Base-by-base conservation (phyloP, 2,888 invertebrate genomes). In the Luperina nickerlii region DNA sequence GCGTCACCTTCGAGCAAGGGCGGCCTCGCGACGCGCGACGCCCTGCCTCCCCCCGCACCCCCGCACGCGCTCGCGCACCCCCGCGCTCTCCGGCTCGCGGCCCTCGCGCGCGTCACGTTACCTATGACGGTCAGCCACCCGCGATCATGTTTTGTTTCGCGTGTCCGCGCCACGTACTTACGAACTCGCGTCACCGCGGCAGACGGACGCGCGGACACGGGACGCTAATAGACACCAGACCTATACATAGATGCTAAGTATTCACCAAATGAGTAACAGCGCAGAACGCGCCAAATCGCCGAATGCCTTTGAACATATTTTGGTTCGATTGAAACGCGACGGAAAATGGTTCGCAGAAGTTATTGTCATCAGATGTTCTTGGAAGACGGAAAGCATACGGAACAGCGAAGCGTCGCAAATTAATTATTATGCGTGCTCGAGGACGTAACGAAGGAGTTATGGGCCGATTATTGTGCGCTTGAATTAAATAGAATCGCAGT, bases 1-100 rank as follows among this genome's bases (percentile, higher is more conserved):
- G 94, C 95, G 93, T 96, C 96, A 96, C 96, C 96, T 96, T 96
- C 94, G 93, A 90, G 93, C 95, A 95, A 95, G 95, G 95, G 95
- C 95, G 93, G 92, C 93, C 92, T 90, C 93, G 92, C 93, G 91
- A 90, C 92, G 90, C 90, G 88, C 88, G 90, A 87, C 88, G 85
- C 82, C 89, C 84, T 81, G 85, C 82, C 80, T 83, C 76, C 87
- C 81, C 79, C 79, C 82, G 68, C 76, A 66, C 68, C 68, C 75
- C 54, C 80, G 84, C 86, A 84, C 88, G 72, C 81, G 82, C 76
- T 73, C 81, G 71, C 83, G 74, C 84, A 78, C 83, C 75, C 80
- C 73, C 83, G 74, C 84, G 79, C 83, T 82, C 62, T 18, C 71
- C 87, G 87, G 87, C 91, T n/a, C 74, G 88, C 87, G 89, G 87